Evolutionary conservation across 2,113 vertebrate genomes (phyloP).

Genomic region (Acrocephalus kingi): DNA sequence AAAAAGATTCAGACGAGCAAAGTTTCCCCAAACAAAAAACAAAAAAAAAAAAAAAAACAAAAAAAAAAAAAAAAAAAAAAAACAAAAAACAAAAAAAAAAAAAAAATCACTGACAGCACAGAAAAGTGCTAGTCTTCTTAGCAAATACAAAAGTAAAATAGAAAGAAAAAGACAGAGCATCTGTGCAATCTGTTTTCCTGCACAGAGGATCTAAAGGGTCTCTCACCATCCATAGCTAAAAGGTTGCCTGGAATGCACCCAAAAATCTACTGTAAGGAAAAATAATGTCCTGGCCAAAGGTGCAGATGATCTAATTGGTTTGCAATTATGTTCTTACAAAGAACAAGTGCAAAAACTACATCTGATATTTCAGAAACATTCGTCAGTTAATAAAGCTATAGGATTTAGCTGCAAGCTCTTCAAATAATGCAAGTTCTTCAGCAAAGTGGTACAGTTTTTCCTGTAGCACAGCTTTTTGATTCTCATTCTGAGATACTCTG

Average conservation of each 20-base stretch:
- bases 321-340: conserved; percentile 5
- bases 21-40: neutral
- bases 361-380: neutral
- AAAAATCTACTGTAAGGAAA: neutral
- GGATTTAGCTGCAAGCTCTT: neutral
- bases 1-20: conserved; percentile 10
- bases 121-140: neutral
- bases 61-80: neutral
- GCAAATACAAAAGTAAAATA: neutral
- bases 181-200: neutral
- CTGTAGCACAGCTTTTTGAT: neutral
- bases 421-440: neutral
- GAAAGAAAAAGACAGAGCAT: neutral
- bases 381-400: neutral
- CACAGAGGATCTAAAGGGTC: neutral
- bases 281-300: neutral
- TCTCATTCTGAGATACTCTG: neutral
- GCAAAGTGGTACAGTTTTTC: neutral
- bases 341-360: neutral
- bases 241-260: neutral
- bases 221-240: neutral
- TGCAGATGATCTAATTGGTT: conserved; percentile 9
- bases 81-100: neutral
- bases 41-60: neutral
- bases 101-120: neutral